phyloP scores from a whole-genome alignment of 2,113 vertebrate species.

The Verasper variegatus region DNA sequence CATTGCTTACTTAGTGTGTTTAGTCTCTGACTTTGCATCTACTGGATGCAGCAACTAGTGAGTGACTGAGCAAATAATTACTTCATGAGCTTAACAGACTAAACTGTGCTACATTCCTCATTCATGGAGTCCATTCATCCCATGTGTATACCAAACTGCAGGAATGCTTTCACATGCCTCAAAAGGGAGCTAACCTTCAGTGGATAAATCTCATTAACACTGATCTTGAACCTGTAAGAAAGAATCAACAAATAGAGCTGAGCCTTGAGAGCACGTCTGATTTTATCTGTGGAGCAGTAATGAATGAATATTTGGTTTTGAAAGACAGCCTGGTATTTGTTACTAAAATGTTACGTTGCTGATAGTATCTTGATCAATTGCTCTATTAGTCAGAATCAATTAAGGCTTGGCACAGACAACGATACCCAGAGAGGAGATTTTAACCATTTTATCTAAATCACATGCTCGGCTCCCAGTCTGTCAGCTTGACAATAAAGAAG shows the following conservation, averaged over 20 bases:
- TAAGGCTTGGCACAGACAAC: conserved; percentile 23
- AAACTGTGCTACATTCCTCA: too few relatives aligned
- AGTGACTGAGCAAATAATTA: conserved; percentile 11
- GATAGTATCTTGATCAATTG: conserved; percentile 48
- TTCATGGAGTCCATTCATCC: too few relatives aligned
- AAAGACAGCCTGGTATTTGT: conserved; percentile 30
- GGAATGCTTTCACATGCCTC: not conserved
- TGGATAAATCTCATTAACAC: conserved; percentile 19
- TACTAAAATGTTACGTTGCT: conserved; percentile 11
- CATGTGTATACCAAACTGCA: not conserved
- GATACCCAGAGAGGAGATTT: conserved; percentile 9
- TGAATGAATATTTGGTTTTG: conserved; percentile 33
- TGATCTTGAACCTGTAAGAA: conserved; percentile 4
- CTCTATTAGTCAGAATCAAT: conserved; percentile 38
- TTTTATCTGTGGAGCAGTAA: not conserved
- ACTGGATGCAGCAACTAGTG: not conserved
- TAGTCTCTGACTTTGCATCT: conserved; percentile 15
- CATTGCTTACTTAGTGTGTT: not conserved
- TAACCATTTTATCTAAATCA: conserved; percentile 44
- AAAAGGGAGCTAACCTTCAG: not conserved
- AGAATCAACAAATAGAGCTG: conserved; percentile 24
- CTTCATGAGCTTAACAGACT: not conserved
- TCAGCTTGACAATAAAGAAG: conserved; percentile 33
- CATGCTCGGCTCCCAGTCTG: conserved; percentile 11
- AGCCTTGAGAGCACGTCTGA: not conserved